Evolutionary conservation across 2,113 vertebrate species (phyloP).

Genomic region (Ammospiza caudacuta): DNA sequence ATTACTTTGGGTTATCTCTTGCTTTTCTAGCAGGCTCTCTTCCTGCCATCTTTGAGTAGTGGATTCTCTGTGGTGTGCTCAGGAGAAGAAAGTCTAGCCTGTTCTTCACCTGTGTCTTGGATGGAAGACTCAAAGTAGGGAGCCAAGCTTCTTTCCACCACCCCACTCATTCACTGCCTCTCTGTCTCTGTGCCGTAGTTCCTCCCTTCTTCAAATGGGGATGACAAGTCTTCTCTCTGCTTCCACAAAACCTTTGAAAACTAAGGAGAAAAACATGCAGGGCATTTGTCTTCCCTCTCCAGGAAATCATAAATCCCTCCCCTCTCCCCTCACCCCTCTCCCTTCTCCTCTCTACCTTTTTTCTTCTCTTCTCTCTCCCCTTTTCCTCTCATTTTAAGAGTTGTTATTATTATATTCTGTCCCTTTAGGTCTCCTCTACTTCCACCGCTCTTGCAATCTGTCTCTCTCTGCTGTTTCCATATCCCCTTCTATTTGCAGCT

Average conservation of each 20-base stretch:
- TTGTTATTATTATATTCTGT: slow-evolving; percentile 54
- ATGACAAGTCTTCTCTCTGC: not conserved
- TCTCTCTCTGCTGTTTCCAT: slow-evolving; percentile 65
- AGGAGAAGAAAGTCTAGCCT: not conserved
- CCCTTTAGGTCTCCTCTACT: slow-evolving; percentile 58
- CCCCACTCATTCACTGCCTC: not conserved
- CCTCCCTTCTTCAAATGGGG: not conserved
- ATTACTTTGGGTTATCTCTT: not conserved
- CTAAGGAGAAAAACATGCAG: not conserved
- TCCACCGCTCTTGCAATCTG: slow-evolving; percentile 45
- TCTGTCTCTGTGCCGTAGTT: not conserved
- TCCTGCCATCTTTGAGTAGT: not conserved
- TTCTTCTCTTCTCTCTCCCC: not conserved
- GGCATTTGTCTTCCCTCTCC: not conserved
- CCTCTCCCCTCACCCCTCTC: not conserved
- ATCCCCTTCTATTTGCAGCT: slow-evolving; percentile 65
- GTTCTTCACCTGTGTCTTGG: not conserved
- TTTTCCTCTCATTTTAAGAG: not conserved
- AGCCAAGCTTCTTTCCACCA: not conserved
- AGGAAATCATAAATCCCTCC: not conserved
- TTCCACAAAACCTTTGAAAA: slow-evolving; percentile 18
- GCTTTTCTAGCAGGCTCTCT: not conserved
- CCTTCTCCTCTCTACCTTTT: not conserved
- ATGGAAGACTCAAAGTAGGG: not conserved
- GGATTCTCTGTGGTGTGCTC: not conserved